Percentiles rank a stretch among this genome's conserved stretches.
Evolutionary conservation across 1,140 invertebrate genomes (phyloP).

Genomic region (Nephila pilipes): DNA sequence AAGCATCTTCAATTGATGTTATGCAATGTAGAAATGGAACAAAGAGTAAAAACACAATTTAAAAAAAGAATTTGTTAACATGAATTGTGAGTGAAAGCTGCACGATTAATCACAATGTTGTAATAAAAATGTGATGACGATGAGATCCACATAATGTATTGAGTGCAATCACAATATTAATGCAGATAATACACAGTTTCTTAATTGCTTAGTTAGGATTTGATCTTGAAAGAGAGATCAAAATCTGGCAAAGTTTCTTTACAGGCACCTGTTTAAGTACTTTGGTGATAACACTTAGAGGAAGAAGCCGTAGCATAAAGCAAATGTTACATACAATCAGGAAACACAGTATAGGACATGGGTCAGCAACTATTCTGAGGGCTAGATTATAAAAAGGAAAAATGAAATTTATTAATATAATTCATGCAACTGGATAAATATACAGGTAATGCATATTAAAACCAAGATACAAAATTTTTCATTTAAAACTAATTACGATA

Average conservation of each 20-base stretch:
- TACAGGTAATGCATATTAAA: no score
- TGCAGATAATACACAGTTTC: constrained; percentile 5
- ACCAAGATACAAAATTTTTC: no score
- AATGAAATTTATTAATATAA: neutral
- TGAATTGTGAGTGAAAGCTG: constrained; percentile 48
- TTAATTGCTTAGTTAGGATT: constrained; percentile 36
- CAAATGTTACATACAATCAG: constrained; percentile 11
- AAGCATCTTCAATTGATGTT: constrained; percentile 48
- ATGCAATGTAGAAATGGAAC: constrained; percentile 40
- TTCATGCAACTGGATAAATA: neutral
- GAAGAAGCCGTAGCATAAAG: constrained; percentile 38
- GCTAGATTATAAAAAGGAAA: constrained; percentile 26
- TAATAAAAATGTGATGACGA: constrained; percentile 30
- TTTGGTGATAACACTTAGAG: constrained; percentile 56
- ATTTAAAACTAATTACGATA: no score
- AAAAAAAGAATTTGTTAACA: constrained; percentile 17
- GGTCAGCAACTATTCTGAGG: constrained; percentile 54
- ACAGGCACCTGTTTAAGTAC: constrained; percentile 63
- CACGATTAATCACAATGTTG: constrained; percentile 46
- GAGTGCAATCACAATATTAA: constrained; percentile 55
- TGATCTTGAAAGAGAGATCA: constrained; percentile 40
- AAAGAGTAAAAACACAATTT: constrained; percentile 32
- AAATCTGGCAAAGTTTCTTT: constrained; percentile 30
- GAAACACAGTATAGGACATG: neutral
- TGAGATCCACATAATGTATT: constrained; percentile 36